Percentiles rank a stretch among this genome's conserved stretches.
Evolutionary conservation across 2,113 vertebrate species (phyloP).

Genomic region (Cololabis saira): DNA sequence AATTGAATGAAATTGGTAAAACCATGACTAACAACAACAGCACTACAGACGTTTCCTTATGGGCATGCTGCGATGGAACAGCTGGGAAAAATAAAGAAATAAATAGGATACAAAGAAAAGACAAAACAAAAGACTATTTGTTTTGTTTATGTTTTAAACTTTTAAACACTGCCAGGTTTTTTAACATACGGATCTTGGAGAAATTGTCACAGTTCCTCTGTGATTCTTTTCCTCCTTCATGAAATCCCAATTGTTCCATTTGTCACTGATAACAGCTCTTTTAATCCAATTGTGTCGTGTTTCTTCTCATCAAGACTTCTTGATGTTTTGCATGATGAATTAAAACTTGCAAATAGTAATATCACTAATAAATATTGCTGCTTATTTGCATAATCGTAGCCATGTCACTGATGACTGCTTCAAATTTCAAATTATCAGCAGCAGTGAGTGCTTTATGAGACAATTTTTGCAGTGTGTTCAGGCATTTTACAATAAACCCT

Average conservation of each 20-base stretch:
- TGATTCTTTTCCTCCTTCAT: background rate
- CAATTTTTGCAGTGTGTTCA: background rate
- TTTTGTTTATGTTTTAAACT: background rate
- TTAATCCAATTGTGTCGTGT: background rate
- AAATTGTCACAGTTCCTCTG: background rate
- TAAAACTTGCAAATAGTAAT: background rate
- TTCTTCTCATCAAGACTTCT: background rate
- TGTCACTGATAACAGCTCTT: constrained; percentile 1
- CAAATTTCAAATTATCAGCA: constrained; percentile 2
- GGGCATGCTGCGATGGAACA: background rate
- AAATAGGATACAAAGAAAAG: background rate
- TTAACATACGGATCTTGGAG: background rate
- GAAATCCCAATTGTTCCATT: constrained; percentile 8
- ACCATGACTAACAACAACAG: background rate
- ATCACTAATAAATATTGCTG: background rate
- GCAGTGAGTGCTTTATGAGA: background rate
- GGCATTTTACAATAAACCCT: constrained; percentile 1
- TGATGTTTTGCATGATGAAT: background rate
- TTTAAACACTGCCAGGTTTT: no score
- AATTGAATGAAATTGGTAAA: constrained; percentile 4
- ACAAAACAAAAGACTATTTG: background rate
- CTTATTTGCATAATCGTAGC: background rate
- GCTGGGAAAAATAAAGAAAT: background rate
- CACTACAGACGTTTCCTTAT: background rate
- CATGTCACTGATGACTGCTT: background rate